Base-by-base conservation (phyloP, 2,888 invertebrate genomes). In the Eucera pruinosa region DNA sequence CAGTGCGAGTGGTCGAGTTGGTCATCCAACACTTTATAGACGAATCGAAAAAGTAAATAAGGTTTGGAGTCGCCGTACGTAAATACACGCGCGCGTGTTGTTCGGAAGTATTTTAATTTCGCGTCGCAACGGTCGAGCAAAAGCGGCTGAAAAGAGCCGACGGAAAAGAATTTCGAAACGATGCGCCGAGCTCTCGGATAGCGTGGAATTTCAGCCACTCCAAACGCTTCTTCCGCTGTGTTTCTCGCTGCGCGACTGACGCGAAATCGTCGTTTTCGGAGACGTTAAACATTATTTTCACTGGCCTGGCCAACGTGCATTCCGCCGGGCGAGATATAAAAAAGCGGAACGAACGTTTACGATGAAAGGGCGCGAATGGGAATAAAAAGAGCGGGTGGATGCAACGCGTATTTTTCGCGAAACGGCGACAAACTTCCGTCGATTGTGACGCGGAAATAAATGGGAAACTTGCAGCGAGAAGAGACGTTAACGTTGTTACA, bases 391-490 rank as follows among this genome's bases (percentile, higher is more conserved):
- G 36, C 39, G 25, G 61, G 68, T 69, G 65, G 64, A 80, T 76
- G 67, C 80, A 23, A 20, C 43, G 48, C n/a, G 68, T 66, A 78
- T 86, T 82, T 80, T 74, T 81, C 81, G 64, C 69, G 47, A 52
- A 54, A 60, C 18, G 74, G 54, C 82, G 71, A 79, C 85, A 77
- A 80, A 60, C 81, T 71, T 73, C 86, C 79, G 80, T 86, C 78
- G 30, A 71, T 68, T 84, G 58, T 64, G 81, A 80, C 75, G 81
- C 77, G 82, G 75, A 78, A 84, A 80, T 78, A 85, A 87, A 86
- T 86, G 82, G n/a, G n/a, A n/a, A n/a, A n/a, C n/a, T n/a, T n/a
- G n/a, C n/a, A n/a, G n/a, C n/a, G n/a, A n/a, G n/a, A n/a, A n/a
- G n/a, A n/a, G n/a, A n/a, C n/a, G n/a, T n/a, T n/a, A n/a, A n/a